Evolutionary conservation across 2,113 vertebrate species (phyloP).

Genomic region (Phrynosoma platyrhinos): DNA sequence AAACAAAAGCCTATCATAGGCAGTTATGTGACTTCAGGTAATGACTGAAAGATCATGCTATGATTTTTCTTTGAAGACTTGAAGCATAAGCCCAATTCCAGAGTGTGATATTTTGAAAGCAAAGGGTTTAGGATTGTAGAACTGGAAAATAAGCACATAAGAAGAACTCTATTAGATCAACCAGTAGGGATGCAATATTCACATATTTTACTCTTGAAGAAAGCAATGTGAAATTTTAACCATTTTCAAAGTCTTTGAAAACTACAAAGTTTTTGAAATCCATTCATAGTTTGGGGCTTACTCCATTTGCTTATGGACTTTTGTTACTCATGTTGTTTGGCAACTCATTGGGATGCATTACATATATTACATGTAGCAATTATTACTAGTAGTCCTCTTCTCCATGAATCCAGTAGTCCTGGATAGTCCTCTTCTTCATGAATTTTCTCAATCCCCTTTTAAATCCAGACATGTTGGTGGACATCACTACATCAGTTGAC

Average conservation of each 20-base stretch:
- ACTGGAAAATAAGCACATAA: neutral
- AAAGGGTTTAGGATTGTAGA: neutral
- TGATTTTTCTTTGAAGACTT: neutral
- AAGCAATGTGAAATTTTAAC: too few relatives aligned
- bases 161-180: neutral
- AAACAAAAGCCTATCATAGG: conserved; percentile 13
- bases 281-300: too few relatives aligned
- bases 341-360: too few relatives aligned
- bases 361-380: neutral
- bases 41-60: neutral
- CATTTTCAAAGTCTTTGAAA: too few relatives aligned
- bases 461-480: neutral
- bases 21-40: neutral
- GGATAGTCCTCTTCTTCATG: neutral
- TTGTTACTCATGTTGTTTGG: too few relatives aligned
- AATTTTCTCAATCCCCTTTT: neutral
- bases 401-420: too few relatives aligned
- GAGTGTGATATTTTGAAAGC: neutral
- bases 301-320: too few relatives aligned
- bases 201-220: too few relatives aligned
- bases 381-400: neutral
- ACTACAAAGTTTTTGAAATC: too few relatives aligned
- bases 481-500: too few relatives aligned
- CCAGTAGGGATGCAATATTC: too few relatives aligned
- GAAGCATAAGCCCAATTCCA: neutral